phyloP scores from a whole-genome alignment of 2,113 vertebrate species.

The Dolichallabes microphthalmus region DNA sequence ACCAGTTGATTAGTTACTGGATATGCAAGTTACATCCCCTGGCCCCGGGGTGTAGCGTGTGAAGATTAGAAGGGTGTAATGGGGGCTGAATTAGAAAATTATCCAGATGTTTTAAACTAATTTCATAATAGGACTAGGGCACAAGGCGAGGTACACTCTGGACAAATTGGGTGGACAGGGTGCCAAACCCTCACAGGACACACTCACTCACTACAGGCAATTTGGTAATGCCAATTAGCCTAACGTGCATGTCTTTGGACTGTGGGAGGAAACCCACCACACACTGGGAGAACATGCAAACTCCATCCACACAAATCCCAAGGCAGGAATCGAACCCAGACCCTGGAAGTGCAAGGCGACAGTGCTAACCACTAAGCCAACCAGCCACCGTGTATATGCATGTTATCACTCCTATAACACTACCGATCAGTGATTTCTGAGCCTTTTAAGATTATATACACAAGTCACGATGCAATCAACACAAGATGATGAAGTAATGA shows the following conservation, averaged over 20 bases:
- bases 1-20: conserved; percentile 28
- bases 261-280: too few species aligned
- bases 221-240: too few species aligned
- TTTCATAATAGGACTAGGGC: neutral
- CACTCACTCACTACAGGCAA: too few species aligned
- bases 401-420: neutral
- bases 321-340: too few species aligned
- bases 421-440: conserved; percentile 21
- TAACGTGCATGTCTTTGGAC: too few species aligned
- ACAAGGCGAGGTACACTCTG: too few species aligned
- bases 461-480: conserved; percentile 50
- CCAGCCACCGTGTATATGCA: neutral
- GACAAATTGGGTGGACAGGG: too few species aligned
- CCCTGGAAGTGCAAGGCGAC: too few species aligned
- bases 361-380: too few species aligned
- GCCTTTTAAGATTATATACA: conserved; percentile 17
- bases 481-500: conserved; percentile 53
- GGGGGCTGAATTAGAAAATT: neutral
- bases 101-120: neutral
- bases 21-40: conserved; percentile 11
- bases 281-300: too few species aligned
- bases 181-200: too few species aligned
- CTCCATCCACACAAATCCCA: too few species aligned
- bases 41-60: neutral
- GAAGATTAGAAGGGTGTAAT: neutral